Evolutionary conservation across 2,888 invertebrate species (phyloP).

Genomic region (Chalcis sispes): DNA sequence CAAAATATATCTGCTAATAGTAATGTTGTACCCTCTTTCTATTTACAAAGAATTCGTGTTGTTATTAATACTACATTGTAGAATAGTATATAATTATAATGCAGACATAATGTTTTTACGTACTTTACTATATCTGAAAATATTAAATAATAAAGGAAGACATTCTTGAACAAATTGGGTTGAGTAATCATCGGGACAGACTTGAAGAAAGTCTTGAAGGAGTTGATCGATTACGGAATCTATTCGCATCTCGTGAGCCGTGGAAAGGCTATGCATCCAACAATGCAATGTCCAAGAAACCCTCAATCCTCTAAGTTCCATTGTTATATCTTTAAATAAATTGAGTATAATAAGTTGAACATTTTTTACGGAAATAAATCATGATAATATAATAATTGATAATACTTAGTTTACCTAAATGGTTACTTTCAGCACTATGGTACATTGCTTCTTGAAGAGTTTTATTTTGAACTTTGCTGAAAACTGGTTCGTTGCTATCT

Average conservation of each 20-base stretch:
- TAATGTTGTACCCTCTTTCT: constrained; percentile 93
- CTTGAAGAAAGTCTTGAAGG: constrained; percentile 92
- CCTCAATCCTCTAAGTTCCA: constrained; percentile 90
- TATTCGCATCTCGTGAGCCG: constrained; percentile 89
- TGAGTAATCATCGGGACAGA: constrained; percentile 93
- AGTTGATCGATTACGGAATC: constrained; percentile 92
- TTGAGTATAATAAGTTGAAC: background rate
- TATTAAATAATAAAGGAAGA: constrained; percentile 91
- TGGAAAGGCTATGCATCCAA: constrained; percentile 93
- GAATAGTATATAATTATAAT: too few species aligned
- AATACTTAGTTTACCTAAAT: constrained; percentile 82
- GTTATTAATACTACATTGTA: background rate
- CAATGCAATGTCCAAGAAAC: constrained; percentile 95
- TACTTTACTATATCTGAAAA: constrained; percentile 93
- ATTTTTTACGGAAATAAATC: background rate
- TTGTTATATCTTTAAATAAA: constrained; percentile 84
- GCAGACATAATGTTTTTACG: background rate
- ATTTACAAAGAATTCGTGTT: constrained; percentile 62
- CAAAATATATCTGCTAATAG: constrained; percentile 92
- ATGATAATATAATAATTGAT: background rate
- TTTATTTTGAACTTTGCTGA: constrained; percentile 89
- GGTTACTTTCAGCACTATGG: constrained; percentile 93
- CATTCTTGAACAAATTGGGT: constrained; percentile 94
- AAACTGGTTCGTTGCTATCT: constrained; percentile 72
- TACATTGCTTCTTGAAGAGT: constrained; percentile 96